Conservation (phyloP, 2,888 invertebrate species). For the Protodeltote pygarga region DNA sequence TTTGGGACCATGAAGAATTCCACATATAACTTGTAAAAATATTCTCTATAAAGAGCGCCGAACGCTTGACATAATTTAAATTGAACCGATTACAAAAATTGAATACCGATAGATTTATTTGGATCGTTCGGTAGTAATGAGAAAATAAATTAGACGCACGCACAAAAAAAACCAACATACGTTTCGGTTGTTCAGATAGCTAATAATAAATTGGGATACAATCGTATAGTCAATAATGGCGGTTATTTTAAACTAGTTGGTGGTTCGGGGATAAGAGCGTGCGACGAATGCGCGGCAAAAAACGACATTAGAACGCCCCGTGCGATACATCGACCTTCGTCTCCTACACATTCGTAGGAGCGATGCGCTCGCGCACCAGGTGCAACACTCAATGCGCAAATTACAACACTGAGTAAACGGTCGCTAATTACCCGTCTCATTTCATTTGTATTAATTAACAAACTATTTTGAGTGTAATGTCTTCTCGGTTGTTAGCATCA, state of each 20-base stretch:
- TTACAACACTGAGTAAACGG: conserved; percentile 27
- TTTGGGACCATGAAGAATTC: conserved; percentile 14
- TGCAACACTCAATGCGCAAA: conserved; percentile 46
- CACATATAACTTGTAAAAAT: background rate
- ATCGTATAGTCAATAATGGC: conserved; percentile 13
- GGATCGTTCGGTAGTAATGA: background rate
- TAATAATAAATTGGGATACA: background rate
- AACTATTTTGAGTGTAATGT: background rate
- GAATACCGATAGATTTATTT: conserved; percentile 1
- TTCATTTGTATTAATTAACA: conserved; percentile 12
- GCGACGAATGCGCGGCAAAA: conserved; percentile 53
- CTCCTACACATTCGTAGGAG: conserved; percentile 46
- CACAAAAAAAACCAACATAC: background rate
- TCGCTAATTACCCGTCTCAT: conserved; percentile 25
- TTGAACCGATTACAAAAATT: conserved; percentile 1
- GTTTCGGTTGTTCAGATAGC: background rate
- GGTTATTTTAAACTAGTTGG: conserved; percentile 22
- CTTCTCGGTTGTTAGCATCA: conserved; percentile 2
- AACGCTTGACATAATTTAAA: conserved; percentile 1
- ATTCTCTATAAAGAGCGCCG: background rate
- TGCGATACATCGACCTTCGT: conserved; percentile 74
- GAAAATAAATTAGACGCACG: background rate
- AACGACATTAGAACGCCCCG: conserved; percentile 70
- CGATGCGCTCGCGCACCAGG: conserved; percentile 62
- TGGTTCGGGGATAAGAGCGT: conserved; percentile 1